phyloP scores from a whole-genome alignment of 1,140 invertebrate genomes.

The Aradophagus sp. region DNA sequence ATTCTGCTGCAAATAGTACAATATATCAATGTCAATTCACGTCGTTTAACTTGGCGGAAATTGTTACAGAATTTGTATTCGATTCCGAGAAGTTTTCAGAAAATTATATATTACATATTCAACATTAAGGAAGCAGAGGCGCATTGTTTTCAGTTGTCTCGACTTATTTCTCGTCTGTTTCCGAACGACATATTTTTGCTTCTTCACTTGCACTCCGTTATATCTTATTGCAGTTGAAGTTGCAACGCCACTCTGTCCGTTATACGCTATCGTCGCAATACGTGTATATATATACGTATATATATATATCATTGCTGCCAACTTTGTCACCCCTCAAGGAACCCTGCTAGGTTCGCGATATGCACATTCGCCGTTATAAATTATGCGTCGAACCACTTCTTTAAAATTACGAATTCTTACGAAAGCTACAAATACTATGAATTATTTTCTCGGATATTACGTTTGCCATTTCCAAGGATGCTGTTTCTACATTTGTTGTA shows the following conservation, averaged over 20 bases:
- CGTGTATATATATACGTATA: no score
- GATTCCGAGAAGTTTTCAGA: no score
- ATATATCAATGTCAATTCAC: no score
- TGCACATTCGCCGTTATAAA: conserved; percentile 48
- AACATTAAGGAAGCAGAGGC: conserved; percentile 21
- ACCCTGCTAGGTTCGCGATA: conserved; percentile 41
- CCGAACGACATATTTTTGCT: conserved; percentile 50
- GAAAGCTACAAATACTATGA: conserved; percentile 16
- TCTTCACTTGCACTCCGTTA: conserved; percentile 24
- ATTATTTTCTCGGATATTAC: conserved; percentile 26
- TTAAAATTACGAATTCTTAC: conserved; percentile 45
- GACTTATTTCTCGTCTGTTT: conserved; percentile 15
- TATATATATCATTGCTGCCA: conserved; percentile 52
- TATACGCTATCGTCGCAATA: conserved; percentile 42
- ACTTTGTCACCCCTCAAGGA: conserved; percentile 48
- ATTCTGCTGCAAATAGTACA: no score
- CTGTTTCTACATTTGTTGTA: conserved; percentile 13
- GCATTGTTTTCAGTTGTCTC: conserved; percentile 34
- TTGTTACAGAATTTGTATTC: no score
- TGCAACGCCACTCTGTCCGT: conserved; percentile 25
- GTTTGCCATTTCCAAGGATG: conserved; percentile 13
- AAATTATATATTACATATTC: no score
- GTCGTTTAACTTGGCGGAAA: no score
- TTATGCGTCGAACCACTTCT: conserved; percentile 28
- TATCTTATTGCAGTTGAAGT: conserved; percentile 49